phyloP scores from a whole-genome alignment of 2,888 invertebrate species.

The Neuroscelio doddi region DNA sequence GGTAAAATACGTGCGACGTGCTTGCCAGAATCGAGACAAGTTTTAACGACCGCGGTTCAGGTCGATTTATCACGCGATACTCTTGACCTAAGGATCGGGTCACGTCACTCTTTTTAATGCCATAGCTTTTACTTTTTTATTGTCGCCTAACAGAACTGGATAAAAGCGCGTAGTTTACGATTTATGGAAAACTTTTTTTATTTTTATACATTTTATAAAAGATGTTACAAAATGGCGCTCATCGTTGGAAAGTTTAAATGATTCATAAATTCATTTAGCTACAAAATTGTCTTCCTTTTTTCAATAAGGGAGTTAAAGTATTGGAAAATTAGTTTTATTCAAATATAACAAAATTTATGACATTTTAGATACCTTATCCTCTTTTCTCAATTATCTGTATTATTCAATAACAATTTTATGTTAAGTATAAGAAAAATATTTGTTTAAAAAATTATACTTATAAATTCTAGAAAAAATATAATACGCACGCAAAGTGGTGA shows the following conservation, averaged over 20 bases:
- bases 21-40: constrained; percentile 21
- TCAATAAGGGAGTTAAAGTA: too few species aligned
- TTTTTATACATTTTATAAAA: not conserved
- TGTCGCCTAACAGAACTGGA: constrained; percentile 5
- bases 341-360: too few species aligned
- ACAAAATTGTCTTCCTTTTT: not conserved
- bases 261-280: not conserved
- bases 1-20: constrained; percentile 36
- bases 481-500: too few species aligned
- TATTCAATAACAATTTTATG: too few species aligned
- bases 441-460: too few species aligned
- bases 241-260: not conserved
- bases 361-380: too few species aligned
- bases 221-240: too few species aligned
- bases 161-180: constrained; percentile 1
- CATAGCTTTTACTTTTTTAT: constrained; percentile 4
- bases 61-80: constrained; percentile 24
- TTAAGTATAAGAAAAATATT: too few species aligned
- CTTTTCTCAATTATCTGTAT: too few species aligned
- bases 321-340: too few species aligned
- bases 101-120: constrained; percentile 28
- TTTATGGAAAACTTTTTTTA: not conserved
- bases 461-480: too few species aligned
- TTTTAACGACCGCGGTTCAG: constrained; percentile 24
- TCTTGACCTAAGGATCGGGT: constrained; percentile 27